These are phyloP conservation scores for Clusia tigrina DNA, from an alignment of 2,888 invertebrate genomes.

Conservation along the genomic window DNA sequence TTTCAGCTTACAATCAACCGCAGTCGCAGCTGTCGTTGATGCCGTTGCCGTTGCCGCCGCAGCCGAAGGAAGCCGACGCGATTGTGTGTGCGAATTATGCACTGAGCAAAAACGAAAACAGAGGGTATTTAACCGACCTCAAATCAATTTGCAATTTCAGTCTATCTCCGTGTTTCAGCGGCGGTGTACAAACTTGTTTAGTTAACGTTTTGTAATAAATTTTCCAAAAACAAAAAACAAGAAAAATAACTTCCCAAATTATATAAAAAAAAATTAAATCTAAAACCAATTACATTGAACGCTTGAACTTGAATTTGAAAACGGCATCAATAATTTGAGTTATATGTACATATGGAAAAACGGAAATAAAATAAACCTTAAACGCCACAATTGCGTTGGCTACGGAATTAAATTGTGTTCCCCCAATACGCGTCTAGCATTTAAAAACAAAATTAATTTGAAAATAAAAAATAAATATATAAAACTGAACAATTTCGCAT, in stretches of 20 bases:
- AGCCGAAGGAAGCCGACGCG: constrained; percentile 35
- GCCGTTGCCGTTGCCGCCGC: no score
- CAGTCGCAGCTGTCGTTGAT: no score
- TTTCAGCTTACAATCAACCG: no score
- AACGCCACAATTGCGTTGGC: neutral
- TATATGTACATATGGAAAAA: constrained; percentile 17
- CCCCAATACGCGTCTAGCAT: constrained; percentile 31
- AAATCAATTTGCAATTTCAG: constrained; percentile 66
- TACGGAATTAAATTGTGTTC: constrained; percentile 13
- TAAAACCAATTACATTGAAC: constrained; percentile 19
- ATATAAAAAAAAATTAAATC: constrained; percentile 16
- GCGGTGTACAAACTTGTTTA: constrained; percentile 58
- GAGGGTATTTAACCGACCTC: constrained; percentile 66
- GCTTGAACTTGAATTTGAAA: constrained; percentile 39
- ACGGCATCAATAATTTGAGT: neutral
- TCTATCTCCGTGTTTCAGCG: constrained; percentile 65
- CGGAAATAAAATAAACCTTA: constrained; percentile 39
- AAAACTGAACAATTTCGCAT: constrained; percentile 18
- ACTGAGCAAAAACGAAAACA: constrained; percentile 53
- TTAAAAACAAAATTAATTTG: constrained; percentile 11
- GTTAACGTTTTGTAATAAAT: constrained; percentile 21
- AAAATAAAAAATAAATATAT: constrained; percentile 8
- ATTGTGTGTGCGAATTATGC: constrained; percentile 7
- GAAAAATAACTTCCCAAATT: constrained; percentile 26
- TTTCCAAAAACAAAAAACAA: constrained; percentile 21